Percentiles rank a stretch among this genome's conserved stretches.
Conservation (phyloP, 2,888 invertebrate species). For the Caenorhabditis macrosperma region DNA sequence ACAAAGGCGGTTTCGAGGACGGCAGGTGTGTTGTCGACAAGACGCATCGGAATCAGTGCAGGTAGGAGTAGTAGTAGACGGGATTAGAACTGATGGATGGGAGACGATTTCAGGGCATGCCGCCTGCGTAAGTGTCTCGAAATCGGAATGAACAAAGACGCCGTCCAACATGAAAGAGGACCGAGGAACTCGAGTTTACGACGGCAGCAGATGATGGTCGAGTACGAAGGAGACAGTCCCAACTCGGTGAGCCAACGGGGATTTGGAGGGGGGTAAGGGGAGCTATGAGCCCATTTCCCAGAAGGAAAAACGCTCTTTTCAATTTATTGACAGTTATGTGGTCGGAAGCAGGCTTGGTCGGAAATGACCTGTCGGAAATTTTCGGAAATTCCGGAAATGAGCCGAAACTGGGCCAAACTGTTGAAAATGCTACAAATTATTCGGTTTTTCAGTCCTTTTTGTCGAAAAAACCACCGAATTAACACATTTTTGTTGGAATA, state of each 20-base stretch:
- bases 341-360: too few species aligned
- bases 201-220: constrained; percentile 83
- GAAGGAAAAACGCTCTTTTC: too few species aligned
- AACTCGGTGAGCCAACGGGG: constrained; percentile 60
- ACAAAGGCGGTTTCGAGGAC: constrained; percentile 85
- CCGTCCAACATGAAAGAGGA: constrained; percentile 94
- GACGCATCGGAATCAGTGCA: constrained; percentile 95
- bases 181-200: constrained; percentile 92
- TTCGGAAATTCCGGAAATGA: too few species aligned
- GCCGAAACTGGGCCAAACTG: too few species aligned
- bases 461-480: too few species aligned
- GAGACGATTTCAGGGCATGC: constrained; percentile 85
- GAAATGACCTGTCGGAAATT: too few species aligned
- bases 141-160: constrained; percentile 92
- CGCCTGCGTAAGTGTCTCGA: constrained; percentile 91
- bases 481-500: too few species aligned
- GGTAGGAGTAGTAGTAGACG: constrained; percentile 50
- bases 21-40: constrained; percentile 94
- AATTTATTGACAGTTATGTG: too few species aligned
- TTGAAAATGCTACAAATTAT: too few species aligned
- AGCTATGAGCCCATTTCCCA: too few species aligned
- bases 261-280: constrained; percentile 1
- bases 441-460: too few species aligned
- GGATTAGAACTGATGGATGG: constrained; percentile 26
- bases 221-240: constrained; percentile 42